Base-by-base conservation (phyloP, 2,797 vertebrate genomes). In the Odontamblyopus rebecca region DNA sequence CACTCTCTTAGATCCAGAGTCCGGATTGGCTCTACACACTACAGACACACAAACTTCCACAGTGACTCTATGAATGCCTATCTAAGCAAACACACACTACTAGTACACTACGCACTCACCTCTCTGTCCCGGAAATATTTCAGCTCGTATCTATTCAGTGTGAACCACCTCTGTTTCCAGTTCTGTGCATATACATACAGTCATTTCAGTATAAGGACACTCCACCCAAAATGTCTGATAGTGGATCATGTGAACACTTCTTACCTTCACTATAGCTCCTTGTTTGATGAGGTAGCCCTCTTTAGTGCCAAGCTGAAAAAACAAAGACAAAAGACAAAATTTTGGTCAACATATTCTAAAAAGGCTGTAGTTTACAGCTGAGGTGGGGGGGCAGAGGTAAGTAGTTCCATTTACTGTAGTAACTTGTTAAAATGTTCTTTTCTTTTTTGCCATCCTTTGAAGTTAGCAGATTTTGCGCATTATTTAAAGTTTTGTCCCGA, bases 81-180 rank as follows among this genome's bases (percentile, higher is more conserved):
- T 29, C 57, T 29, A 3, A 11, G 67, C 18, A 2, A 44, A 48
- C 41, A 2, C 41, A 13, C 41, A 4, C 41, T 13, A 44, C 44
- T 8, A 38, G 35, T 38, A 38, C 35, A 48, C 53, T 50, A n/a
- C 1, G 18, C 27, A 91, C 95, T 96, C 82, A 98, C 98, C 94
- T 92, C 93, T 88, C 96, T 96, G 75, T 99, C 97, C 89, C 96
- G 98, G 89, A 97, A 99, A 90, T 99, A 99, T 78, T 97, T 99
- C 11, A 99, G 94, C 81, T 99, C 96, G 71, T 97, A 93, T 90
- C 96, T 95, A 69, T 95, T 95, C 79, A 99, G 82, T 5, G 95
- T 99, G 88, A 99, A 99, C 97, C 98, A 99, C 72, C 97, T 94
- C 72, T 95, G 97, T 89, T 98, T 99, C 98, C 97, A 99, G 50